Evolutionary conservation across 2,113 vertebrate genomes (phyloP).

Genomic region (Fulica atra): DNA sequence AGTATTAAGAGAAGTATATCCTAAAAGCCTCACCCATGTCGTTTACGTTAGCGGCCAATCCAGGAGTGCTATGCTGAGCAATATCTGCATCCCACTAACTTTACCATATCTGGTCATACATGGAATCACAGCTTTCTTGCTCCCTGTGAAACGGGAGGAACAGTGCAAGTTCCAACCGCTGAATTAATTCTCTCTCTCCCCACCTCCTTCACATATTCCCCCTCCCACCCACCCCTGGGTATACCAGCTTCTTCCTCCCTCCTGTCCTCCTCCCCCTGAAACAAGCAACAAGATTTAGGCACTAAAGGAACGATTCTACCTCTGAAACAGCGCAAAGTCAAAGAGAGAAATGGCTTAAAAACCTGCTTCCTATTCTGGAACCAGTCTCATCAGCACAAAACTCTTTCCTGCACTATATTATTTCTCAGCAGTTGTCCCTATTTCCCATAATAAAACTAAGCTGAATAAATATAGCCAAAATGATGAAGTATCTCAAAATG

Average conservation of each 20-base stretch:
- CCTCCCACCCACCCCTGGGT: neutral
- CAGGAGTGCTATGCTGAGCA: neutral
- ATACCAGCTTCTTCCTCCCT: neutral
- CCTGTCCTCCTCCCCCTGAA: neutral
- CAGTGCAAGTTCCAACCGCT: neutral
- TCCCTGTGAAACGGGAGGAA: neutral
- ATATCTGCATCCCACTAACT: neutral
- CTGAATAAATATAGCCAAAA: constrained; percentile 54
- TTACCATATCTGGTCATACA: constrained; percentile 60
- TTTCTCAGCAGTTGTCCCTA: constrained; percentile 20
- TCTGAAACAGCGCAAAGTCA: neutral
- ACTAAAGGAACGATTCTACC: neutral
- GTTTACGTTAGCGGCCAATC: neutral
- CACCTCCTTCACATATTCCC: neutral
- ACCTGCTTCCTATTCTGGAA: neutral
- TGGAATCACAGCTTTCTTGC: neutral
- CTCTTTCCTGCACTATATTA: neutral
- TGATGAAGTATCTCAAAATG: constrained; percentile 74
- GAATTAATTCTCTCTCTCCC: neutral
- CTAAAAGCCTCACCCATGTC: constrained; percentile 48
- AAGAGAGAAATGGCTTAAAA: neutral
- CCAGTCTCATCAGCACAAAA: neutral
- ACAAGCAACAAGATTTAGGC: neutral
- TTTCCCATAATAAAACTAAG: constrained; percentile 36
- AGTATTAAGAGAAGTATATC: neutral